Evolutionary conservation across 2,113 vertebrate genomes (phyloP), one percentile per base, ranked within the genome.

Genomic region (Ailurus styani): DNA sequence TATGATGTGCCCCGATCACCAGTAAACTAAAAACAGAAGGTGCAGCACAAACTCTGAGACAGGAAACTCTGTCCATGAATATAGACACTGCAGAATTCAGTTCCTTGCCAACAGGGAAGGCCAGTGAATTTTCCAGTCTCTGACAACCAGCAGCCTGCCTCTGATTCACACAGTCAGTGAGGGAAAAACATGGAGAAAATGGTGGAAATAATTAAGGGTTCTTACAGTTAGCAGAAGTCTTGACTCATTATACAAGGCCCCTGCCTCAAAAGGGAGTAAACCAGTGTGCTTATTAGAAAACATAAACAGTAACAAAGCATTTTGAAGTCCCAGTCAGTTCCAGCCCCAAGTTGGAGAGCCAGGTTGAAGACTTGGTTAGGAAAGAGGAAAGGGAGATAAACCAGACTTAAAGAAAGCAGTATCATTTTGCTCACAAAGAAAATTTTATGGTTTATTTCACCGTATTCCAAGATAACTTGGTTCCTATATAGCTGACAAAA

Each of bases 21-120:
- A 98, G 98, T 98, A 98, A 99, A 90, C 25, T 98, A 98, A 99
- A 99, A 99, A 98, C 99, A 99, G 99, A 99, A 99, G 99, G 98
- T 98, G 96, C 96, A 95, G 98, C 98, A 98, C 99, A 99, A 99
- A 99, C 98, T 98, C 98, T 66, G 99, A 99, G 99, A 99, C 98
- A 98, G 99, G 99, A 99, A 99, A 98, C 98, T 96, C 98, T 97
- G 98, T 98, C 98, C 97, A 96, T 95, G 73, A 88, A 83, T 93
- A 81, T 88, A 96, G 98, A 97, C 23, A 47, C 97, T 97, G 83
- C 96, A 91, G 88, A 96, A 96, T 97, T 60, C 89, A 47, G 68
- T 87, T 92, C 81, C 40, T 96, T 96, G 97, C 95, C 98, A 97
- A 93, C 86, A 93, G 66, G 88, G 72, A 75, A 97, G 92, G 85